Conservation (phyloP, 2,113 vertebrate genomes). For the Carettochelys insculpta region DNA sequence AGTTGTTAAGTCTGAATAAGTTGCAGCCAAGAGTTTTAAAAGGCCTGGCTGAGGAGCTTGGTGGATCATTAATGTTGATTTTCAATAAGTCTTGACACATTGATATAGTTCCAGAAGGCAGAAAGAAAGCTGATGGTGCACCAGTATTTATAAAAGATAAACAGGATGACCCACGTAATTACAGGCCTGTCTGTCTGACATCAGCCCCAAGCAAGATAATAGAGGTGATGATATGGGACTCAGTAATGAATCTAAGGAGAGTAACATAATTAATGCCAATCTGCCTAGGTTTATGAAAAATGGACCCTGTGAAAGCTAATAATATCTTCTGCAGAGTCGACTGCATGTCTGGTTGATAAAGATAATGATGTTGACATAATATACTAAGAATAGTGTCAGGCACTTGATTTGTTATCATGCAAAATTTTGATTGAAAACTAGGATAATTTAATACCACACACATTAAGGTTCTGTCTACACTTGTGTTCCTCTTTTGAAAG, state of each 20-base stretch:
- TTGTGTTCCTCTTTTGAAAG: too few relatives aligned
- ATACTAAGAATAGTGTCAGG: neutral
- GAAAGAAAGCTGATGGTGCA: neutral
- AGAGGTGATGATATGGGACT: neutral
- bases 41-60: neutral
- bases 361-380: neutral
- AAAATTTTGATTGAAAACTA: too few relatives aligned
- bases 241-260: neutral
- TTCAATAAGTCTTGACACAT: neutral
- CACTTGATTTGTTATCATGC: too few relatives aligned
- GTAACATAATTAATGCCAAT: neutral
- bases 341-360: neutral
- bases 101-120: neutral
- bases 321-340: neutral
- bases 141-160: neutral
- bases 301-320: neutral
- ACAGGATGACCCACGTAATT: neutral
- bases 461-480: too few relatives aligned
- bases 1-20: neutral
- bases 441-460: too few relatives aligned
- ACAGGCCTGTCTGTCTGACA: neutral
- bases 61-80: neutral
- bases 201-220: neutral
- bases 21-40: neutral
- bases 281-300: neutral